phyloP scores from a whole-genome alignment of 2,113 vertebrate genomes.

The Chaetorhynchus papuensis region DNA sequence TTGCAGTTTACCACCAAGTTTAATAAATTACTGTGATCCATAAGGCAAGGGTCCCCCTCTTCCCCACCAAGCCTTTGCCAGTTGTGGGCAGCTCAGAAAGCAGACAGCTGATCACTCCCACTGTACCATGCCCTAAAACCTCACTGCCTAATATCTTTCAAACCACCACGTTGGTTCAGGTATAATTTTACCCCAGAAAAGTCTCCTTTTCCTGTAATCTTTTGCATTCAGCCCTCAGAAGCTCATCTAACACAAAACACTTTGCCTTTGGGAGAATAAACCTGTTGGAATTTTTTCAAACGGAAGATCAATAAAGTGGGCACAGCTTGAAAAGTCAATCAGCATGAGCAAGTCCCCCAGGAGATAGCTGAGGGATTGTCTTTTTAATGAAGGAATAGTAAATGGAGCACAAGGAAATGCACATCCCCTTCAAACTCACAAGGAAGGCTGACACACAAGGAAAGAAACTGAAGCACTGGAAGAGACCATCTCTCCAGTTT shows the following conservation, averaged over 20 bases:
- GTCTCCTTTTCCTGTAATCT: not conserved
- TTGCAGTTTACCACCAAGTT: not conserved
- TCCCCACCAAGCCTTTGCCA: not conserved
- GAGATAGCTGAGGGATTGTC: not conserved
- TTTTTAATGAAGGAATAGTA: constrained; percentile 15
- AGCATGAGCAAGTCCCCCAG: not conserved
- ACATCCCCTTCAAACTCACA: not conserved
- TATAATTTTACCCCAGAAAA: not conserved
- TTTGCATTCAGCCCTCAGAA: not conserved
- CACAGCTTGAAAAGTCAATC: constrained; percentile 54
- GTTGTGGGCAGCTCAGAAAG: not conserved
- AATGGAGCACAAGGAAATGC: not conserved
- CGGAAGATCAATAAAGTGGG: constrained; percentile 40
- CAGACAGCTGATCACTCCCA: not conserved
- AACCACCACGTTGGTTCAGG: not conserved
- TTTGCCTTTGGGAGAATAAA: constrained; percentile 42
- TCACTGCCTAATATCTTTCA: not conserved
- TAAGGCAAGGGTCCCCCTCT: not conserved
- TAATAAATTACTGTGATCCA: not conserved
- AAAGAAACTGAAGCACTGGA: not conserved
- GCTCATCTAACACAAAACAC: constrained; percentile 4
- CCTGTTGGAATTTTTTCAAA: constrained; percentile 39
- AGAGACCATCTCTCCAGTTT: not conserved
- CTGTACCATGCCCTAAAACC: not conserved
- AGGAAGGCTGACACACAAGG: not conserved